A percentile compares a stretch with the other conserved stretches of the same genome.
phyloP scores from a whole-genome alignment of 1,140 invertebrate genomes.

The Anastatus disparis region DNA sequence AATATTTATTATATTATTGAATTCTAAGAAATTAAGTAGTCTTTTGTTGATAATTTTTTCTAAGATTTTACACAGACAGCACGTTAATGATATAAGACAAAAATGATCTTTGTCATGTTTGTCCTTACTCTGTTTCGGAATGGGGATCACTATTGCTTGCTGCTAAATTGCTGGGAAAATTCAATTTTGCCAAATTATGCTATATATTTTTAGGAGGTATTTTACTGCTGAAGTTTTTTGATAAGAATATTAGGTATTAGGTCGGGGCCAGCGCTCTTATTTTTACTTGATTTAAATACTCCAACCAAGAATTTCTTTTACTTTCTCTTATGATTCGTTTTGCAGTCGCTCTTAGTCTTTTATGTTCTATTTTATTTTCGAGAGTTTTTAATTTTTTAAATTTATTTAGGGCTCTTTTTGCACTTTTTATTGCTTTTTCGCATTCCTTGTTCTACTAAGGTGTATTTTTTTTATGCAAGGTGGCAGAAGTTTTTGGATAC shows the following conservation, averaged over 20 bases:
- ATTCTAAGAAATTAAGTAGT: conserved; percentile 22
- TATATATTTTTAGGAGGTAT: conserved; percentile 42
- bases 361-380: conserved; percentile 45
- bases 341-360: conserved; percentile 44
- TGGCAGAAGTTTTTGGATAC: conserved; percentile 1
- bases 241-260: conserved; percentile 33
- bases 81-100: conserved; percentile 48
- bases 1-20: conserved; percentile 37
- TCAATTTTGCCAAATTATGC: conserved; percentile 40
- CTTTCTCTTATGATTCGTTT: conserved; percentile 19
- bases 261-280: conserved; percentile 16
- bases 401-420: conserved; percentile 47
- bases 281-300: conserved; percentile 1
- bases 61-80: conserved; percentile 47
- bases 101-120: conserved; percentile 39
- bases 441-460: conserved; percentile 2
- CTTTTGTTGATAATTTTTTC: conserved; percentile 46
- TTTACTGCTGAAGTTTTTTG: conserved; percentile 42
- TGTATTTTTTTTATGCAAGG: not conserved
- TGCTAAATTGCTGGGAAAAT: conserved; percentile 52
- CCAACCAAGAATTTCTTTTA: conserved; percentile 24
- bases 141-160: conserved; percentile 50
- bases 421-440: conserved; percentile 44
- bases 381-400: conserved; percentile 49
- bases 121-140: conserved; percentile 55